Evolutionary conservation across 2,888 invertebrate genomes (phyloP).

Genomic region (Autographa gamma): DNA sequence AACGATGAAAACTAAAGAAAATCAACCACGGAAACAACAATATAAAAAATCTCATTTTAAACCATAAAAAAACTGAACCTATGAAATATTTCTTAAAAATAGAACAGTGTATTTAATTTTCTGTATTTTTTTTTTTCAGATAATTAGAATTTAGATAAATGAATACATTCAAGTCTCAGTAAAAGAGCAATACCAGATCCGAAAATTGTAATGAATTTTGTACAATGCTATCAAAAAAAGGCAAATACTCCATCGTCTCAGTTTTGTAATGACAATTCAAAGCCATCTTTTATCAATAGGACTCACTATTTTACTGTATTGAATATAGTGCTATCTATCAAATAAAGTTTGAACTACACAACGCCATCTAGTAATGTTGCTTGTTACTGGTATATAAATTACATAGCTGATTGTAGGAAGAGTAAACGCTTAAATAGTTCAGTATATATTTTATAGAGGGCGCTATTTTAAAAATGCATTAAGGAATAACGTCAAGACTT

Average conservation of each 20-base stretch:
- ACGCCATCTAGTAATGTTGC: too few species aligned
- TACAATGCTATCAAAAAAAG: slow-evolving; percentile 62
- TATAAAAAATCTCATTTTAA: too few species aligned
- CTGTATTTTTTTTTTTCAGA: slow-evolving; percentile 61
- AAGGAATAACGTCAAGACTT: not conserved
- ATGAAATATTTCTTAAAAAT: too few species aligned
- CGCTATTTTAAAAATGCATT: not conserved
- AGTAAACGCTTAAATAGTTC: too few species aligned
- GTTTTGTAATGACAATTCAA: slow-evolving; percentile 24
- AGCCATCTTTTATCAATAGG: slow-evolving; percentile 35
- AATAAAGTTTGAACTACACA: too few species aligned
- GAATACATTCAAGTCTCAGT: slow-evolving; percentile 67
- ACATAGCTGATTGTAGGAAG: too few species aligned
- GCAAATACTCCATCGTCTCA: slow-evolving; percentile 39
- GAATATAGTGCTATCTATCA: slow-evolving; percentile 40
- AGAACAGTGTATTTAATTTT: too few species aligned
- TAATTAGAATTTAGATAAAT: slow-evolving; percentile 49
- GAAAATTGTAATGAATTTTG: slow-evolving; percentile 70
- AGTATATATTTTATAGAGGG: not conserved
- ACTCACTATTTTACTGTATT: slow-evolving; percentile 10
- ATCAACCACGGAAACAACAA: too few species aligned
- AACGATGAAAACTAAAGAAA: too few species aligned
- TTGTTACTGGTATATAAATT: too few species aligned
- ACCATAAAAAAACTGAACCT: too few species aligned
- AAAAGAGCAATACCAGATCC: slow-evolving; percentile 51